phyloP scores from a whole-genome alignment of 2,888 invertebrate genomes.

The Volucella inflata region DNA sequence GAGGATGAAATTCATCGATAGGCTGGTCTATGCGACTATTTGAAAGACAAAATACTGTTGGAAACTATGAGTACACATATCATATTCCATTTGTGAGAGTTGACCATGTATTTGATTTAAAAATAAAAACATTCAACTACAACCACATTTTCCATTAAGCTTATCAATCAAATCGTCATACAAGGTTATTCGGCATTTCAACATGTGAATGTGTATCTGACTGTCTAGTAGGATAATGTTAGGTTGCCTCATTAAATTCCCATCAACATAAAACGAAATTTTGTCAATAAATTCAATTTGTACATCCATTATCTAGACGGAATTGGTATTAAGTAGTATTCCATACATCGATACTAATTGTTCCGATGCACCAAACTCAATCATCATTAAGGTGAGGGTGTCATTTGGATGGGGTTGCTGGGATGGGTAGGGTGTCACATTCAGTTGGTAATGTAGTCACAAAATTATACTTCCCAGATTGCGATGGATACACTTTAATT shows the following conservation, averaged over 20 bases:
- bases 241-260: conserved; percentile 68
- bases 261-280: conserved; percentile 64
- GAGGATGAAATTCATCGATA: too few species aligned
- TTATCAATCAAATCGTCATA: conserved; percentile 35
- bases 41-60: too few species aligned
- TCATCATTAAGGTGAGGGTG: conserved; percentile 58
- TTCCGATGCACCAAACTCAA: conserved; percentile 37
- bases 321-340: conserved; percentile 3
- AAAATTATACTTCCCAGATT: conserved; percentile 46
- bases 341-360: neutral
- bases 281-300: conserved; percentile 67
- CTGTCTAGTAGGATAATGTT: conserved; percentile 37
- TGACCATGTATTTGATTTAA: too few species aligned
- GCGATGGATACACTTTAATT: conserved; percentile 53
- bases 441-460: conserved; percentile 33
- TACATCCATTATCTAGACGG: conserved; percentile 39
- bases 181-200: conserved; percentile 24
- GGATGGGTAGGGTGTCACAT: conserved; percentile 23
- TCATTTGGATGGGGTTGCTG: conserved; percentile 34
- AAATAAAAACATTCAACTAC: too few species aligned
- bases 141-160: conserved; percentile 68
- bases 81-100: too few species aligned
- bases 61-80: too few species aligned
- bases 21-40: too few species aligned
- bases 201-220: conserved; percentile 23